These are phyloP conservation scores for Netelia inedita DNA, from an alignment of 2,888 invertebrate genomes.

Conservation along the genomic window DNA sequence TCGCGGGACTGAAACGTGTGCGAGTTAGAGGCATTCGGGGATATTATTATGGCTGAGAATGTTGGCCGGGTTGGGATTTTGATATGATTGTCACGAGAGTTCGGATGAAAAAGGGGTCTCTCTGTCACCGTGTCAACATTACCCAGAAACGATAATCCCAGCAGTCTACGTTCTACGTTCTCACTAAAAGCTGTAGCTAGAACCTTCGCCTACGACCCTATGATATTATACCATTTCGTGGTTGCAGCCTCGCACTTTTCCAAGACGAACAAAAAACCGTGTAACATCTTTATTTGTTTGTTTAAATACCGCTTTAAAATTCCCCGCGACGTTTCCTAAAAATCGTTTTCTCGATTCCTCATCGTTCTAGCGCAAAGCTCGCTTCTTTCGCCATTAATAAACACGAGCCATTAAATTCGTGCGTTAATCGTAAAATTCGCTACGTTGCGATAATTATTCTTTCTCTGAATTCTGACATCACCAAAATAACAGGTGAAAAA, in stretches of 20 bases:
- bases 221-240: no score
- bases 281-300: no score
- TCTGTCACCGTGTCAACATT: slow-evolving; percentile 22
- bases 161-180: slow-evolving; percentile 32
- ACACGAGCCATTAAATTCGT: background rate
- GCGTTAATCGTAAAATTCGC: slow-evolving; percentile 8
- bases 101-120: slow-evolving; percentile 46
- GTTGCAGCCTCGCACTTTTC: no score
- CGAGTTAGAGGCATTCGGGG: slow-evolving; percentile 26
- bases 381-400: no score
- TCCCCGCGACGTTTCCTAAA: no score
- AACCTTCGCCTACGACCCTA: slow-evolving; percentile 15
- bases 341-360: no score
- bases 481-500: slow-evolving; percentile 6
- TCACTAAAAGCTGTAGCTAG: slow-evolving; percentile 13
- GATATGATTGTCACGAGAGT: slow-evolving; percentile 43
- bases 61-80: slow-evolving; percentile 41
- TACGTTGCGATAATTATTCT: slow-evolving; percentile 50
- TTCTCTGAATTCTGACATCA: slow-evolving; percentile 46
- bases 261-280: no score
- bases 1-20: background rate
- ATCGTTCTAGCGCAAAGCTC: no score
- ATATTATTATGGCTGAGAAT: slow-evolving; percentile 30
- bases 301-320: no score
- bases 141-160: slow-evolving; percentile 58